Conservation (phyloP, 2,888 invertebrate species). For the Diadromus collaris region DNA sequence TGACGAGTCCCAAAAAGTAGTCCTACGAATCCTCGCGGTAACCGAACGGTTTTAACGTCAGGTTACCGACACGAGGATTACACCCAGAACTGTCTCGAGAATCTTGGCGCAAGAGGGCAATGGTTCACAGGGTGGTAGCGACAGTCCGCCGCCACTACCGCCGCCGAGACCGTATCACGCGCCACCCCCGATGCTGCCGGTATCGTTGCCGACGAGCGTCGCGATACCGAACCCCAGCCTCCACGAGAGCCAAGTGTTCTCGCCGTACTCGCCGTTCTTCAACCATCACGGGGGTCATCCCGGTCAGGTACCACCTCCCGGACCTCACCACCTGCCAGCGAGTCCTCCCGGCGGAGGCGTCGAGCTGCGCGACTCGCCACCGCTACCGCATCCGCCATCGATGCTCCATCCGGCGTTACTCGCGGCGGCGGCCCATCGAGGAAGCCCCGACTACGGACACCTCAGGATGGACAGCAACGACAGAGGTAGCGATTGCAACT, state of each 20-base stretch:
- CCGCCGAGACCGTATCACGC: slow-evolving; percentile 89
- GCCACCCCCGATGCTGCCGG: slow-evolving; percentile 91
- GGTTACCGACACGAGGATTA: slow-evolving; percentile 95
- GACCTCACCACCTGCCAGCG: slow-evolving; percentile 79
- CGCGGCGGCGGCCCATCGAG: slow-evolving; percentile 91
- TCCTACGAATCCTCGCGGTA: slow-evolving; percentile 61
- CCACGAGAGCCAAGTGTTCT: slow-evolving; percentile 96
- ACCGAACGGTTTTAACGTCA: slow-evolving; percentile 69
- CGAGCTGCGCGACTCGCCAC: slow-evolving; percentile 90
- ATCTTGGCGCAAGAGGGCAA: slow-evolving; percentile 91
- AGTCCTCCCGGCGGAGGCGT: slow-evolving; percentile 86
- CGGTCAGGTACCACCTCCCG: slow-evolving; percentile 78
- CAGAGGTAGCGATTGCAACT: slow-evolving; percentile 94
- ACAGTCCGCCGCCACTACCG: slow-evolving; percentile 80
- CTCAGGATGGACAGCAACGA: slow-evolving; percentile 91
- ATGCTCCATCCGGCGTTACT: slow-evolving; percentile 92
- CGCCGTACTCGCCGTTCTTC: slow-evolving; percentile 95
- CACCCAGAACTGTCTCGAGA: slow-evolving; percentile 93
- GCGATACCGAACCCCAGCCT: slow-evolving; percentile 98
- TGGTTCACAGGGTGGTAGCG: slow-evolving; percentile 84
- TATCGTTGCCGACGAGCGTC: slow-evolving; percentile 95
- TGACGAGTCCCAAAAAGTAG: slow-evolving; percentile 26
- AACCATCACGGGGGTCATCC: slow-evolving; percentile 80
- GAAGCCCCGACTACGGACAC: slow-evolving; percentile 90
- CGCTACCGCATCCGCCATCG: slow-evolving; percentile 90